These are phyloP conservation scores for Scarus forsteni DNA, from an alignment of 2,797 vertebrate genomes.

Conservation along the genomic window DNA sequence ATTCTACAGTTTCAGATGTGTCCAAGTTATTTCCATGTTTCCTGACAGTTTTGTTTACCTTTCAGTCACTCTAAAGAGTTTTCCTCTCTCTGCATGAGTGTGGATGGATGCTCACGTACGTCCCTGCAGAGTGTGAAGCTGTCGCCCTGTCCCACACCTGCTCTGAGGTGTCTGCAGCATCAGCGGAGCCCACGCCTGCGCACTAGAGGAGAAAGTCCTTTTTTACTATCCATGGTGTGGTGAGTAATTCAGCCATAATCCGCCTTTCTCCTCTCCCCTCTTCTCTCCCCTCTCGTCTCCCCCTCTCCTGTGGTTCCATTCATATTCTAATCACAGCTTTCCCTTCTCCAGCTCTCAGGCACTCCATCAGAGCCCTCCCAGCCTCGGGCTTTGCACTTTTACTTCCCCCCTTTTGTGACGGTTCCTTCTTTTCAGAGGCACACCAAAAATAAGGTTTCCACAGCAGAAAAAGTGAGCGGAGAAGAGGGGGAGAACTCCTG, in stretches of 20 bases:
- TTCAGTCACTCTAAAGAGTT: conserved; percentile 5
- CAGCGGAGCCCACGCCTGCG: conserved; percentile 61
- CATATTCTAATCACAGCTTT: conserved; percentile 99
- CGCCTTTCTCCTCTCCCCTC: conserved; percentile 85
- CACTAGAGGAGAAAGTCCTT: conserved; percentile 84
- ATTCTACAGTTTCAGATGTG: too few species aligned
- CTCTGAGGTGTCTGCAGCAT: conserved; percentile 50
- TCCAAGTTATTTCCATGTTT: too few species aligned
- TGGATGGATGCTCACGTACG: conserved; percentile 18
- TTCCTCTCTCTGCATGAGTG: conserved; percentile 1
- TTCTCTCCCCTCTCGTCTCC: conserved; percentile 84
- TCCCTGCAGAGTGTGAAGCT: conserved; percentile 18
- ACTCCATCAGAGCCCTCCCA: conserved; percentile 93
- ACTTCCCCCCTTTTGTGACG: conserved; percentile 91
- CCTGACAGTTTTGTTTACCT: neutral
- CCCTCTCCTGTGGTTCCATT: conserved; percentile 96
- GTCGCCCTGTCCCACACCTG: conserved; percentile 31
- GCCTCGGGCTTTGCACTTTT: conserved; percentile 91
- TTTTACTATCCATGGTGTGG: conserved; percentile 88
- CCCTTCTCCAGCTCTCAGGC: conserved; percentile 95
- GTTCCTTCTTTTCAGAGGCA: conserved; percentile 83
- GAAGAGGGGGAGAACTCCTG: conserved; percentile 54
- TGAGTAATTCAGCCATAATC: conserved; percentile 98
- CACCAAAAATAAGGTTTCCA: conserved; percentile 85
- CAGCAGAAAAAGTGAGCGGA: conserved; percentile 63